A percentile compares a stretch with the other conserved stretches of the same genome.
Evolutionary conservation across 2,888 invertebrate genomes (phyloP).

Genomic region (Monopis laevigella): DNA sequence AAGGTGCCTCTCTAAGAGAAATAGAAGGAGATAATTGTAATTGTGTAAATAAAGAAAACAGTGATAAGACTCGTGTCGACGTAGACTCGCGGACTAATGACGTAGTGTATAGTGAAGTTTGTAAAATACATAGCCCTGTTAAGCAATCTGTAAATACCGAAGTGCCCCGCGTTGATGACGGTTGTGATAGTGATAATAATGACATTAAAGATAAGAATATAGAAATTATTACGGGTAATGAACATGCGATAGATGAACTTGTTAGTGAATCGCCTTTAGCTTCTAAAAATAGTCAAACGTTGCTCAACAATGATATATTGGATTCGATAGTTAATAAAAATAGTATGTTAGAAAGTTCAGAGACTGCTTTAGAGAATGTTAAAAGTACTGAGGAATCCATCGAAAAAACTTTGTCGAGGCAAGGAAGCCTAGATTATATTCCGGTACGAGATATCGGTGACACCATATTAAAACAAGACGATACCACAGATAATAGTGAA

Average conservation of each 20-base stretch:
- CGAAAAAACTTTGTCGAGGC: conserved; percentile 45
- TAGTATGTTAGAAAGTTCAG: conserved; percentile 43
- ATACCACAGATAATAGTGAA: conserved; percentile 57
- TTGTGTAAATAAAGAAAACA: conserved; percentile 24
- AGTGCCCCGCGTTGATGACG: conserved; percentile 33
- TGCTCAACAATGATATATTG: conserved; percentile 31
- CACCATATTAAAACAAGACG: conserved; percentile 39
- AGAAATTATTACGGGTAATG: conserved; percentile 23
- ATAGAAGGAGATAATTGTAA: conserved; percentile 46
- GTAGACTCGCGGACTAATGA: conserved; percentile 36
- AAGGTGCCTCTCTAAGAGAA: conserved; percentile 49
- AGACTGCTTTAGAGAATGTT: conserved; percentile 45
- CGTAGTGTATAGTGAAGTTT: conserved; percentile 70
- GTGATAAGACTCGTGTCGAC: conserved; percentile 25
- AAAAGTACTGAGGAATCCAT: conserved; percentile 32
- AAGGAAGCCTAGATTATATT: conserved; percentile 58
- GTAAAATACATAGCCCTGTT: conserved; percentile 68
- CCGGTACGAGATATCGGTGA: conserved; percentile 60
- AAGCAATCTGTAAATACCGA: conserved; percentile 33
- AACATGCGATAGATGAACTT: conserved; percentile 38
- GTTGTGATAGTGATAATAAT: conserved; percentile 47
- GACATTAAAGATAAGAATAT: conserved; percentile 20
- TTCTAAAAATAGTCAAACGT: conserved; percentile 24
- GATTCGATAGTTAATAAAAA: conserved; percentile 41
- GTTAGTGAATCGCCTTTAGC: conserved; percentile 15